These are phyloP conservation scores for Squalus acanthias DNA, from an alignment of 2,797 vertebrate genomes.

Conservation along the genomic window DNA sequence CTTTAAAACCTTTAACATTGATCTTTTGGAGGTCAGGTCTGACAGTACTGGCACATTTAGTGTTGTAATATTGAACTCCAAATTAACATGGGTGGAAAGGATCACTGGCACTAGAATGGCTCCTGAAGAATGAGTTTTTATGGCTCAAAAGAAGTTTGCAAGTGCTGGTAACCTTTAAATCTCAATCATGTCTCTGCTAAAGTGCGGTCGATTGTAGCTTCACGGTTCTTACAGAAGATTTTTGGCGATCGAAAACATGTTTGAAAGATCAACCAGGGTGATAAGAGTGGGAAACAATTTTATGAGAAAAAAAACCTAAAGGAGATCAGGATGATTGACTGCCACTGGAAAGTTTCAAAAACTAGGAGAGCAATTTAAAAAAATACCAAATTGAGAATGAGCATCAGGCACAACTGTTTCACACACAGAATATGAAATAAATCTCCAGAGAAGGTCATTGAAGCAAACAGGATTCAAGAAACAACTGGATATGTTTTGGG, in stretches of 20 bases:
- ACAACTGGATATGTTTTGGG: background rate
- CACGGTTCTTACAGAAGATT: no score
- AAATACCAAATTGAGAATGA: background rate
- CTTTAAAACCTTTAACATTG: conserved; percentile 13
- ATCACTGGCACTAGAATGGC: background rate
- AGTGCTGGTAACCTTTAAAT: background rate
- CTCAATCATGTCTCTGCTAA: background rate
- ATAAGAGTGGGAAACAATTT: background rate
- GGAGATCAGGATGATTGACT: no score
- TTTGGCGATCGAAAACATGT: background rate
- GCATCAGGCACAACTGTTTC: background rate
- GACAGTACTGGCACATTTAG: background rate
- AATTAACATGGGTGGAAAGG: background rate
- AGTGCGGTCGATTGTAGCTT: background rate
- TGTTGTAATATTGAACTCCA: background rate
- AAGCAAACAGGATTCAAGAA: background rate
- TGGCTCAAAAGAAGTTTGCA: background rate
- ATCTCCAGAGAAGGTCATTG: background rate
- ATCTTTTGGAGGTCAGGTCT: background rate
- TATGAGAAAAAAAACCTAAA: no score
- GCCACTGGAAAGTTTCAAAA: background rate
- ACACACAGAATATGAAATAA: background rate
- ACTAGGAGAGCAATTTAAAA: background rate
- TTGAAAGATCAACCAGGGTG: background rate
- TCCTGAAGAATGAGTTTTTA: background rate